These are phyloP conservation scores for Lordiphosa stackelbergi DNA, from an alignment of 1,140 invertebrate genomes.

Conservation along the genomic window DNA sequence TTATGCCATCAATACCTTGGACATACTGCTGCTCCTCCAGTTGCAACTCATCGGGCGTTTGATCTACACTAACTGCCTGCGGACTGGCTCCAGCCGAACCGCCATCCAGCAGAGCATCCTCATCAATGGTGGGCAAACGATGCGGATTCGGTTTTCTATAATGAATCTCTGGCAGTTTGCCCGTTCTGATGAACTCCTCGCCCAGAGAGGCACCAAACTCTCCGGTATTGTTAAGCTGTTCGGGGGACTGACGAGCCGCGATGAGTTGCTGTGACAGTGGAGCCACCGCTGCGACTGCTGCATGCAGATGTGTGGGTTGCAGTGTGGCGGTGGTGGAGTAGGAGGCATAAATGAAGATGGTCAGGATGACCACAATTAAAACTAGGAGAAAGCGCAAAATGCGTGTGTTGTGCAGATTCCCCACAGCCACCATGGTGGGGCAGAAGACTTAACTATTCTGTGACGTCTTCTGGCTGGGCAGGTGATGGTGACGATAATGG, in stretches of 20 bases:
- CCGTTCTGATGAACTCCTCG: slow-evolving; percentile 14
- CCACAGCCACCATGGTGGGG: slow-evolving; percentile 46
- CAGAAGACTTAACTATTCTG: neutral
- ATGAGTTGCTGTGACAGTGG: slow-evolving; percentile 24
- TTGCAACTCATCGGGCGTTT: slow-evolving; percentile 22
- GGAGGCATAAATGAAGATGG: slow-evolving; percentile 76
- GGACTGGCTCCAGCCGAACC: slow-evolving; percentile 61
- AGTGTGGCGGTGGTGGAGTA: slow-evolving; percentile 67
- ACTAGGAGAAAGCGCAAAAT: slow-evolving; percentile 71
- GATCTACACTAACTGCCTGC: slow-evolving; percentile 33
- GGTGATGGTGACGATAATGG: slow-evolving; percentile 1
- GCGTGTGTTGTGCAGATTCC: slow-evolving; percentile 68
- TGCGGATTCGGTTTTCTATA: slow-evolving; percentile 38
- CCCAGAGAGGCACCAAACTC: slow-evolving; percentile 15
- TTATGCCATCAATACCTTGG: slow-evolving; percentile 57
- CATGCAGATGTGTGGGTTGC: slow-evolving; percentile 48
- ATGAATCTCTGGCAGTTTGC: slow-evolving; percentile 32
- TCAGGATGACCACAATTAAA: slow-evolving; percentile 63
- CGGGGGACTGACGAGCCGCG: slow-evolving; percentile 1
- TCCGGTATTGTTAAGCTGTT: slow-evolving; percentile 36
- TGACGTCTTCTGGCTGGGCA: neutral
- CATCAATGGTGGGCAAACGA: slow-evolving; percentile 69
- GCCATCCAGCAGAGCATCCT: slow-evolving; percentile 60
- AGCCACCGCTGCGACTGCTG: slow-evolving; percentile 28
- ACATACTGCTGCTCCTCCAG: slow-evolving; percentile 66